Evolutionary conservation across 1,140 invertebrate genomes (phyloP).

Genomic region (Tetraneura akinire): DNA sequence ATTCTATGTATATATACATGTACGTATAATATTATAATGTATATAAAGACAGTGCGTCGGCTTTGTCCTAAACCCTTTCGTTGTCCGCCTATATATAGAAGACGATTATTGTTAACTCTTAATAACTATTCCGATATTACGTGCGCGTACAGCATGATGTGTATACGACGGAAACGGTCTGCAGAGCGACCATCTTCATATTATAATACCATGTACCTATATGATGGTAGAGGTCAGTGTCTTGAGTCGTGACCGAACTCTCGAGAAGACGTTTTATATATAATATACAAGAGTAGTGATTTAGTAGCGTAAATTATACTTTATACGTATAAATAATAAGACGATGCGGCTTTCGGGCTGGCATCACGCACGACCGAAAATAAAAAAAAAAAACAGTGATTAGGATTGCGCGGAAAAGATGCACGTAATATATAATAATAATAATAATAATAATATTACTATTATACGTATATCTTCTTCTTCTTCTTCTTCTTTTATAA

Average conservation of each 20-base stretch:
- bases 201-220: too few species aligned
- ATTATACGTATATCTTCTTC: too few species aligned
- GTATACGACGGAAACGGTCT: too few species aligned
- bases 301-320: conserved; percentile 33
- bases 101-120: conserved; percentile 14
- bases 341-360: background rate
- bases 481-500: background rate
- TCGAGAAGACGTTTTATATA: background rate
- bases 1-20: background rate
- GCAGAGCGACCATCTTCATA: too few species aligned
- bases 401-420: conserved; percentile 17
- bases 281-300: background rate
- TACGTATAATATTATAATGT: background rate
- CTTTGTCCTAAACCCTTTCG: background rate
- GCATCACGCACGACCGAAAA: background rate
- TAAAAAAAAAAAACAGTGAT: too few species aligned
- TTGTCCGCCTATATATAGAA: conserved; percentile 4
- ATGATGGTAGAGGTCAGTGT: conserved; percentile 33
- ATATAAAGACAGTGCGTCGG: background rate
- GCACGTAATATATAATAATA: background rate
- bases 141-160: too few species aligned
- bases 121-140: background rate
- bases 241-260: conserved; percentile 42
- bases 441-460: background rate
- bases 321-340: too few species aligned